A percentile compares a stretch with the other conserved stretches of the same genome.
Evolutionary conservation across 2,113 vertebrate species (phyloP).

Genomic region (Aleadryas rufinucha): DNA sequence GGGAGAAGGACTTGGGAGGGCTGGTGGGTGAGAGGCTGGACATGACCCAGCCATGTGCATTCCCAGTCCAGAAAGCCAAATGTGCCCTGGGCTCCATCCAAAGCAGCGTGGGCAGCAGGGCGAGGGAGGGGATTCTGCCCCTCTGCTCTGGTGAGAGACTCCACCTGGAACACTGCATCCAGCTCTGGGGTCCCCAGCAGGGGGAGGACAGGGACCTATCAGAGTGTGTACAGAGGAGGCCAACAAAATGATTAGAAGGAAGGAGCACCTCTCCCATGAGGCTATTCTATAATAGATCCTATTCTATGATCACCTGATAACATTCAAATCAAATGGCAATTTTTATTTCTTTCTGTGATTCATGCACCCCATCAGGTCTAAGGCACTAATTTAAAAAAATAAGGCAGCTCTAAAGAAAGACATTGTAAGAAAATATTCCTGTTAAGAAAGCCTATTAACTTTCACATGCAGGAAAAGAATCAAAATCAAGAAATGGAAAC

Average conservation of each 20-base stretch:
- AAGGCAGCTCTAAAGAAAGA: not conserved
- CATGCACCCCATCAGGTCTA: not conserved
- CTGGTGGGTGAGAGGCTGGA: not conserved
- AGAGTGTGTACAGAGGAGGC: not conserved
- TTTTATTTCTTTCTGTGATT: not conserved
- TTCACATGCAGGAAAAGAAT: not conserved
- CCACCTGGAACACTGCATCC: not conserved
- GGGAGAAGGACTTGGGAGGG: fast-evolving
- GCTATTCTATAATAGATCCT: not conserved
- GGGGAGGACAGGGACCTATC: fast-evolving
- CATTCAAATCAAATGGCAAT: not conserved
- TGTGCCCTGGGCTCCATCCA: not conserved
- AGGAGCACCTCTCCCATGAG: not conserved
- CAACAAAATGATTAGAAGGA: too few species aligned
- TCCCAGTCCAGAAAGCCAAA: not conserved
- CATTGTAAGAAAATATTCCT: not conserved
- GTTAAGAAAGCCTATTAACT: not conserved
- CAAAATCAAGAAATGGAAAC: not conserved
- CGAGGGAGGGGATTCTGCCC: not conserved
- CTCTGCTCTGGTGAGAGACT: not conserved
- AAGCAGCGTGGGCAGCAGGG: not conserved
- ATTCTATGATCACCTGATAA: not conserved
- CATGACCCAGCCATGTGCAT: not conserved
- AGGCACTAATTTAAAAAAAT: not conserved
- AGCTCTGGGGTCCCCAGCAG: not conserved